Percentiles rank a stretch among this genome's conserved stretches.
Evolutionary conservation across 2,797 vertebrate genomes (phyloP).

Genomic region (Notoglanidium macrostoma): DNA sequence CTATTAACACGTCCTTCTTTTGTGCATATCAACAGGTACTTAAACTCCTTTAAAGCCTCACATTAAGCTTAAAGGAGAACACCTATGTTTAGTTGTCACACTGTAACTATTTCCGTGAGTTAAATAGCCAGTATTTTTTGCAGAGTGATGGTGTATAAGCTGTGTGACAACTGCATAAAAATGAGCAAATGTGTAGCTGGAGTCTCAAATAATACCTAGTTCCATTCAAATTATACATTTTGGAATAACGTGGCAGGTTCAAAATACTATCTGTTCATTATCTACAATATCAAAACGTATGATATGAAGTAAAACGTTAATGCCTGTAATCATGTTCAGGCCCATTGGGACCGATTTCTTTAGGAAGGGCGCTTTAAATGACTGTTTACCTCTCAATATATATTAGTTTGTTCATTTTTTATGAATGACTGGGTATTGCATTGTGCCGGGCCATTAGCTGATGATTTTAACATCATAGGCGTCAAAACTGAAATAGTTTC

Average conservation of each 20-base stretch:
- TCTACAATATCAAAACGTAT: background rate
- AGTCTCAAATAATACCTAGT: slow-evolving; percentile 23
- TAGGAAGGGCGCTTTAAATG: slow-evolving; percentile 14
- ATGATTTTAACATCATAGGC: slow-evolving; percentile 37
- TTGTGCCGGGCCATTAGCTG: slow-evolving; percentile 24
- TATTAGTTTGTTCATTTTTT: slow-evolving; percentile 31
- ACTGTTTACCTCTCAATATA: slow-evolving; percentile 37
- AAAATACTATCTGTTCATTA: slow-evolving; percentile 7
- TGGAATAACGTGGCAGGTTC: background rate
- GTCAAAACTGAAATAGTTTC: slow-evolving; percentile 23
- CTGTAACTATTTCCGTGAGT: slow-evolving; percentile 53
- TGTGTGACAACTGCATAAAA: slow-evolving; percentile 42
- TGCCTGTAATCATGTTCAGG: slow-evolving; percentile 5
- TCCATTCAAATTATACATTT: slow-evolving; percentile 16
- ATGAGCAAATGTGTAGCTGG: slow-evolving; percentile 43
- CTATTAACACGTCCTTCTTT: slow-evolving; percentile 61
- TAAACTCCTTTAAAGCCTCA: slow-evolving; percentile 51
- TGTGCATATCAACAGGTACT: slow-evolving; percentile 59
- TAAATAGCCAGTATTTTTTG: slow-evolving; percentile 53
- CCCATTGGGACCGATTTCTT: slow-evolving; percentile 15
- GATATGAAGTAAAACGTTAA: slow-evolving; percentile 16
- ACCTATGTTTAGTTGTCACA: slow-evolving; percentile 58
- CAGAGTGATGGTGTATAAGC: slow-evolving; percentile 36
- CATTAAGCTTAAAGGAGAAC: slow-evolving; percentile 48
- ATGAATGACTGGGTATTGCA: slow-evolving; percentile 32